Evolutionary conservation across 2,113 vertebrate genomes (phyloP), one percentile per base, ranked within the genome.

Genomic region (Myrmophylax atrothorax): DNA sequence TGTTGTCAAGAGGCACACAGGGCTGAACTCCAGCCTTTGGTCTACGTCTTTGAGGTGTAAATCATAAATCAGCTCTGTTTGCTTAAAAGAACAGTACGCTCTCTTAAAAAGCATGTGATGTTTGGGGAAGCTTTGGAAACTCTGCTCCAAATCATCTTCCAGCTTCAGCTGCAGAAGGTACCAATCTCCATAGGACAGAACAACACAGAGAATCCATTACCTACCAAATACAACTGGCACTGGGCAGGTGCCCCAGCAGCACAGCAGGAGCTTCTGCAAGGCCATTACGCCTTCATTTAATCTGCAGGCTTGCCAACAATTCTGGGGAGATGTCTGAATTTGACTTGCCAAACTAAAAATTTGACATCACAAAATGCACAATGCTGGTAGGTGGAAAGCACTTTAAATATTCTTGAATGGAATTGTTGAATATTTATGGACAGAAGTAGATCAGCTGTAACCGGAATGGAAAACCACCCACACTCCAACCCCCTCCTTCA

Each of bases 201-300:
- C 31, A 93, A 50, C 52, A 63, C 52, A 60, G 35, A 84, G 79
- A 93, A 94, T 53, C 40, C 83, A 24, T 53, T 16, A 69, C 70
- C 81, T 90, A 68, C 31, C 58, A 75, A 55, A 56, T 2, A 6
- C 18, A 53, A 28, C 14, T 40, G 33, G 33, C 55, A 31, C 67
- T 75, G 82, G 60, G 91, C 70, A 93, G 84, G 80, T 92, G 93
- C 75, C 96, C 91, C 97, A 96, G 96, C 84, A 97, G 93, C 90
- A 53, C 42, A 50, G 89, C 89, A 94, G 84, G 58, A 95, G 84
- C 88, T 94, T 69, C 94, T 90, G 83, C 84, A 75, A 84, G 44
- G 84, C 84, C 72, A 40, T 85, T 52, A 90, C 80, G 87, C 70
- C 91, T 94, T 88, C 58, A 89, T 66, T 92, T 94, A 55, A 83